phyloP scores from a whole-genome alignment of 2,797 vertebrate species.

The Lepilemur ruficaudatus region DNA sequence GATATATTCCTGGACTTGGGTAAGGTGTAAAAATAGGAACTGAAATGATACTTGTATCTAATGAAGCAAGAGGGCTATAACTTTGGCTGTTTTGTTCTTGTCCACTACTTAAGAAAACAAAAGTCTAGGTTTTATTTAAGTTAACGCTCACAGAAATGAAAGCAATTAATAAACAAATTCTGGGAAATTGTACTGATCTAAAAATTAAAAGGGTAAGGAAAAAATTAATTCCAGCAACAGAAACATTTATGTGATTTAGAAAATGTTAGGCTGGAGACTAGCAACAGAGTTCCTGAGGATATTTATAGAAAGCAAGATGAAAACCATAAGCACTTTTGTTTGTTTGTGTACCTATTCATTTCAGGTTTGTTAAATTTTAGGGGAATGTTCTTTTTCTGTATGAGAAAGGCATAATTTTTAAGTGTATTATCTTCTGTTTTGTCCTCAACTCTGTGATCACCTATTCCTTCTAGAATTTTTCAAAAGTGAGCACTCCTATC shows the following conservation, averaged over 20 bases:
- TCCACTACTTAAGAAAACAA: not conserved
- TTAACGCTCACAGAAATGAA: not conserved
- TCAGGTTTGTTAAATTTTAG: not conserved
- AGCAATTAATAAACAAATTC: not conserved
- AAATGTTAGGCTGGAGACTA: not conserved
- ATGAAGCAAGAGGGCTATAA: not conserved
- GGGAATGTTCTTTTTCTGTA: not conserved
- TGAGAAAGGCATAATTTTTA: not conserved
- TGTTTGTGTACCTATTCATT: not conserved
- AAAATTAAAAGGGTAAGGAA: not conserved
- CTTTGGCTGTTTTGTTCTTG: not conserved
- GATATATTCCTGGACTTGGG: not conserved
- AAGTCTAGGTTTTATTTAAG: not conserved
- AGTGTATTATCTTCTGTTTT: not conserved
- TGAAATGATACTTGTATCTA: not conserved
- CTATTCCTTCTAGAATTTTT: not conserved
- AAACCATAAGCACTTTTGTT: not conserved
- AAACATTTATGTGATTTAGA: not conserved
- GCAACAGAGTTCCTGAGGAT: not conserved
- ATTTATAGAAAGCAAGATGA: not conserved
- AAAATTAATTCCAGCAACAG: not conserved
- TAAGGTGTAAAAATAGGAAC: not conserved
- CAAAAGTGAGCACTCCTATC: not conserved
- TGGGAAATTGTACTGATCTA: not conserved
- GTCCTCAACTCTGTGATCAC: not conserved